A percentile compares a stretch with the other conserved stretches of the same genome.
These are phyloP conservation scores for Melieria crassipennis DNA, from an alignment of 2,888 invertebrate genomes.

Conservation along the genomic window DNA sequence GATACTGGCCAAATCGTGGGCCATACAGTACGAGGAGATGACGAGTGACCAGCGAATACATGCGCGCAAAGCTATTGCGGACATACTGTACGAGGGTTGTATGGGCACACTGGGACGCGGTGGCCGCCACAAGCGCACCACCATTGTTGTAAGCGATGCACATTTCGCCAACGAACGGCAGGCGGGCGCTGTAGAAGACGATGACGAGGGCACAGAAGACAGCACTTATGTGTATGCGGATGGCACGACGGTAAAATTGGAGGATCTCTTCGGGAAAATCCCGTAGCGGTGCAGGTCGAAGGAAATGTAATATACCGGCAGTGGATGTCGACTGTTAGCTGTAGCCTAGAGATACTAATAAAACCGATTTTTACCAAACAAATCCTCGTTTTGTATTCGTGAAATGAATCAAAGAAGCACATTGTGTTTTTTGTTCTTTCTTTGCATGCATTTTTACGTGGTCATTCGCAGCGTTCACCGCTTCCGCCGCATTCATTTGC, in stretches of 20 bases:
- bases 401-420: too few relatives aligned
- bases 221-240: constrained; percentile 27
- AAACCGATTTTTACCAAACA: too few relatives aligned
- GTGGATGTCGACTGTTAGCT: too few relatives aligned
- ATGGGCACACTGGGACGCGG: constrained; percentile 52
- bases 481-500: too few relatives aligned
- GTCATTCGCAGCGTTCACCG: too few relatives aligned
- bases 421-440: too few relatives aligned
- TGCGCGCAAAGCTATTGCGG: constrained; percentile 58
- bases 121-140: not conserved
- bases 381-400: too few relatives aligned
- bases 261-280: not conserved
- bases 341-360: too few relatives aligned
- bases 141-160: not conserved
- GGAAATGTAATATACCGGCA: too few relatives aligned
- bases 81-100: constrained; percentile 58
- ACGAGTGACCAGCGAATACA: constrained; percentile 53
- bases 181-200: not conserved
- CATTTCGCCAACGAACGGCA: constrained; percentile 14
- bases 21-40: constrained; percentile 59
- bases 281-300: too few relatives aligned
- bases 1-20: constrained; percentile 58
- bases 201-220: not conserved
- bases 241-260: constrained; percentile 21
- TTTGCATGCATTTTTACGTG: too few relatives aligned